Conservation (phyloP, 2,113 vertebrate genomes). For the Ahaetulla prasina region DNA sequence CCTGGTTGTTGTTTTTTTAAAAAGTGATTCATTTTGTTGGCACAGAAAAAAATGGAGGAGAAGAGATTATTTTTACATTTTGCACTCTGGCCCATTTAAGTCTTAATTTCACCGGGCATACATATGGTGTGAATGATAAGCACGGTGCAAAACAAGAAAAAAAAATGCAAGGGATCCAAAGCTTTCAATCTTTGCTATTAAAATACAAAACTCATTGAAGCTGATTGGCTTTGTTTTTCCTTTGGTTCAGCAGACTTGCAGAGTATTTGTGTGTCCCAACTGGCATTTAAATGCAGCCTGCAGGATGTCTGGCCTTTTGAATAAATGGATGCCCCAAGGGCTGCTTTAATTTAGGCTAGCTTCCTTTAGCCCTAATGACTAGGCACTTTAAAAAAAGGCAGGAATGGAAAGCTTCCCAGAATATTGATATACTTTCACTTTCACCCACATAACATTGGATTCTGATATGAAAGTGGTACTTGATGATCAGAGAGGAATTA, state of each 20-base stretch:
- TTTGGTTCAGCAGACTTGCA: background rate
- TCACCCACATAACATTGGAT: background rate
- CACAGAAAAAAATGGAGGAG: background rate
- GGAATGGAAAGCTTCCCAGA: background rate
- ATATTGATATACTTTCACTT: background rate
- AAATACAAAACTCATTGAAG: background rate
- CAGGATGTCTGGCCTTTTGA: background rate
- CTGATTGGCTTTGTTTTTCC: background rate
- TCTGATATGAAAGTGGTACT: background rate
- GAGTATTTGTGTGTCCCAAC: background rate
- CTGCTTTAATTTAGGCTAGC: background rate
- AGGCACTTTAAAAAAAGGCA: background rate
- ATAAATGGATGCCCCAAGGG: background rate
- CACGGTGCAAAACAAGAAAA: background rate
- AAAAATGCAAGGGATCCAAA: too few species aligned
- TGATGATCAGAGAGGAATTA: background rate
- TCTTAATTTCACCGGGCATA: background rate
- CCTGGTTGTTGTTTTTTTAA: background rate
- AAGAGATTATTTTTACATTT: background rate
- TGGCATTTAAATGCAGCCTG: background rate
- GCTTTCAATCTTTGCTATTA: background rate
- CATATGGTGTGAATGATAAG: background rate
- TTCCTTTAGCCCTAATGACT: background rate
- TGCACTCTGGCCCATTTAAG: background rate
- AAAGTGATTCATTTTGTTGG: background rate